Percentiles rank a stretch among this genome's conserved stretches.
Conservation (phyloP, 2,888 invertebrate genomes). For the Poecilus cupreus region DNA sequence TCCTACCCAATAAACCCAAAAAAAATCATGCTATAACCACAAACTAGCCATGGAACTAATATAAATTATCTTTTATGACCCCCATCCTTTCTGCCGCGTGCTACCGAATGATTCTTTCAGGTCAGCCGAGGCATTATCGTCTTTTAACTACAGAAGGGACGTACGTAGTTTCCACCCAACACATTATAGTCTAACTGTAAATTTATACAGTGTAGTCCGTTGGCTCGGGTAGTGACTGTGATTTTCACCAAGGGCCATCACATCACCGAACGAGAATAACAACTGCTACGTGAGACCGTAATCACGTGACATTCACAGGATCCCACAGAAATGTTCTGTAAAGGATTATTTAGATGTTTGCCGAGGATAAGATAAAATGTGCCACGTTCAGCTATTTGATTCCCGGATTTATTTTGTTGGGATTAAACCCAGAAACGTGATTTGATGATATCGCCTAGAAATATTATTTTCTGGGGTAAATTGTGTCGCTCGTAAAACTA, state of each 20-base stretch:
- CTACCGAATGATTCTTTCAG: neutral
- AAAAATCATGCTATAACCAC: neutral
- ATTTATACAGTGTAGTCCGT: conserved; percentile 29
- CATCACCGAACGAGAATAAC: conserved; percentile 27
- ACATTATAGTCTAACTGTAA: conserved; percentile 38
- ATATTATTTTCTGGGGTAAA: neutral
- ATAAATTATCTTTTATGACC: conserved; percentile 34
- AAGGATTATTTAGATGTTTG: conserved; percentile 39
- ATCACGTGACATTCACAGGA: conserved; percentile 46
- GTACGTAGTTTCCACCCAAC: conserved; percentile 13
- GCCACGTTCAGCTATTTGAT: conserved; percentile 8
- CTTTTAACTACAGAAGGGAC: conserved; percentile 40
- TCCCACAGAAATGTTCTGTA: conserved; percentile 36
- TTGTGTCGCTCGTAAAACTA: neutral
- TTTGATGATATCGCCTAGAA: neutral
- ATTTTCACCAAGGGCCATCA: neutral
- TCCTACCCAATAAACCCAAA: neutral
- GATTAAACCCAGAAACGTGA: neutral
- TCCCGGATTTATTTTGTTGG: neutral
- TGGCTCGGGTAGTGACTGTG: neutral
- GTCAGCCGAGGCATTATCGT: conserved; percentile 10
- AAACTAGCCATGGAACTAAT: neutral
- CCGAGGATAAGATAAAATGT: neutral
- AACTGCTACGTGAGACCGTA: conserved; percentile 34
- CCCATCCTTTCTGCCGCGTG: neutral